These are phyloP conservation scores for Pempheris klunzingeri DNA, from an alignment of 2,797 vertebrate species.

Conservation along the genomic window DNA sequence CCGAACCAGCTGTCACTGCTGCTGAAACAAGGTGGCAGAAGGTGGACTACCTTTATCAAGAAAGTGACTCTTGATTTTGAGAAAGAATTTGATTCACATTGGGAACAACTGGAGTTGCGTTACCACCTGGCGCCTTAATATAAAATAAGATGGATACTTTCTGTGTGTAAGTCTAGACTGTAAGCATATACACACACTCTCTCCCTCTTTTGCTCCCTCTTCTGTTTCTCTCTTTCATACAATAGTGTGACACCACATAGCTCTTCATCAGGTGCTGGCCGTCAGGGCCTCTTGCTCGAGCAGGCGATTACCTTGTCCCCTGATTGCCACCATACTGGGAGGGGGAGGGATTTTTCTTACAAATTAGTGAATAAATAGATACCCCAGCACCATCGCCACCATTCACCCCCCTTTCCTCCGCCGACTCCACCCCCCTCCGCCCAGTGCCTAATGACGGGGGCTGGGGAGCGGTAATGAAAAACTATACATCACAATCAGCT, in stretches of 20 bases:
- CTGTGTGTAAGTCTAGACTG: constrained; percentile 16
- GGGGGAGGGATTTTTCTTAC: constrained; percentile 90
- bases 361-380: constrained; percentile 99
- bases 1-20: constrained; percentile 12
- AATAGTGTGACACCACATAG: constrained; percentile 89
- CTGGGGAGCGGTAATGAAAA: constrained; percentile 99
- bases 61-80: constrained; percentile 31
- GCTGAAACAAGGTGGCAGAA: constrained; percentile 27
- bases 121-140: constrained; percentile 6
- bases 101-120: constrained; percentile 39
- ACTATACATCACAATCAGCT: constrained; percentile 99
- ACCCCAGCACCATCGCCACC: constrained; percentile 82
- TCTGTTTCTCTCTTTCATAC: constrained; percentile 45
- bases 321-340: constrained; percentile 98
- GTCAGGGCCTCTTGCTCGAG: constrained; percentile 87
- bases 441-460: constrained; percentile 97
- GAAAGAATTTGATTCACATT: constrained; percentile 49
- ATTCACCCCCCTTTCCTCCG: constrained; percentile 56
- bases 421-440: constrained; percentile 77
- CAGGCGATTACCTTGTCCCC: constrained; percentile 97
- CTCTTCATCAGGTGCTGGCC: constrained; percentile 98
- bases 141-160: constrained; percentile 57
- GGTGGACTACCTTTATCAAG: constrained; percentile 11
- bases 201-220: constrained; percentile 29
- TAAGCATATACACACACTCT: constrained; percentile 20